phyloP scores from a whole-genome alignment of 2,888 invertebrate species.

The Drosophila parthenogenetica region DNA sequence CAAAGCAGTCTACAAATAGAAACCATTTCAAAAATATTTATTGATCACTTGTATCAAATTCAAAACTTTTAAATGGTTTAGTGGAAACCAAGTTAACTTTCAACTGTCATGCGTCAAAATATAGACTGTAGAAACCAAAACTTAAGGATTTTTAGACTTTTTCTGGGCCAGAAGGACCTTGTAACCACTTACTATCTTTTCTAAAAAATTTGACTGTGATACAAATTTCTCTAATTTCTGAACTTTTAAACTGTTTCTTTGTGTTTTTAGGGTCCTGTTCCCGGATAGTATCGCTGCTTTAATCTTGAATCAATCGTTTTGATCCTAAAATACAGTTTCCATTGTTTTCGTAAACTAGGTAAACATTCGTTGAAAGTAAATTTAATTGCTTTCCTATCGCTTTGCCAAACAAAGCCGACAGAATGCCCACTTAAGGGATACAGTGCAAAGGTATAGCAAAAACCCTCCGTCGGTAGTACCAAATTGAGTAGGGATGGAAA shows the following conservation, averaged over 20 bases:
- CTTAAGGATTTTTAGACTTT: too few relatives aligned
- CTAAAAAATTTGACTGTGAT: too few relatives aligned
- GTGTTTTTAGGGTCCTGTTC: too few relatives aligned
- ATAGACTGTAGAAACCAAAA: not conserved
- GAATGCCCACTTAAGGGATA: conserved; percentile 12
- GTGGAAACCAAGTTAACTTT: not conserved
- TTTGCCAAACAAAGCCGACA: not conserved
- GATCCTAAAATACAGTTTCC: conserved; percentile 3
- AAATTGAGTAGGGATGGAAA: conserved; percentile 7
- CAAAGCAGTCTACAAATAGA: conserved; percentile 41
- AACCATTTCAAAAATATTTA: conserved; percentile 19
- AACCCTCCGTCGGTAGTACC: not conserved
- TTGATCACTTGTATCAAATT: not conserved
- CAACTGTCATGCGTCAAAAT: not conserved
- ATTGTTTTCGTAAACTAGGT: conserved; percentile 11
- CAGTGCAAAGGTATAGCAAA: not conserved
- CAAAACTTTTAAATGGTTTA: not conserved
- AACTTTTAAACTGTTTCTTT: too few relatives aligned
- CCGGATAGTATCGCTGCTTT: conserved; percentile 5
- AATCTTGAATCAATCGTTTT: not conserved
- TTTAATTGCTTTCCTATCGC: conserved; percentile 23
- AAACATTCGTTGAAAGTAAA: conserved; percentile 8
- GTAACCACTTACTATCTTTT: too few relatives aligned
- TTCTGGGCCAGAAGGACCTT: too few relatives aligned
- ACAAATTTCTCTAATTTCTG: too few relatives aligned